Conservation (phyloP, 2,113 vertebrate genomes). For the Chionomys nivalis region DNA sequence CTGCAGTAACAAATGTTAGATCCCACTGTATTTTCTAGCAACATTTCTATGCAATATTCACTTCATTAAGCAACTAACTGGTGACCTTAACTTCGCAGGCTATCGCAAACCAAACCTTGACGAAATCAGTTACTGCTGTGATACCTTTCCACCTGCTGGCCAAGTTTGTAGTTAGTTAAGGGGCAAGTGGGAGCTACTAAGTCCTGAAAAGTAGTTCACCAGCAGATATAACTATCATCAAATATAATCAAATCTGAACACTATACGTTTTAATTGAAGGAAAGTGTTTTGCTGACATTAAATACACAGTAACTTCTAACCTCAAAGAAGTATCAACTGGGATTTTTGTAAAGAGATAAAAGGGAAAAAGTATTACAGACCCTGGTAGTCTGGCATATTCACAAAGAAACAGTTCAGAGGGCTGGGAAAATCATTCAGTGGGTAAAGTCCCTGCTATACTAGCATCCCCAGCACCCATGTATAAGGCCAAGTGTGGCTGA, state of each 20-base stretch:
- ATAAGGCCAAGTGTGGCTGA: not conserved
- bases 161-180: not conserved
- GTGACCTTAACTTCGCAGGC: not conserved
- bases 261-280: not conserved
- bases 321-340: not conserved
- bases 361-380: not conserved
- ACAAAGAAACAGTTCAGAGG: not conserved
- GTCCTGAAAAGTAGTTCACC: not conserved
- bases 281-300: slow-evolving; percentile 55
- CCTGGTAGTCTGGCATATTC: not conserved
- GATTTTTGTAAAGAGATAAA: not conserved
- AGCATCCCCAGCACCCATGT: not conserved
- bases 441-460: not conserved
- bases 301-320: not conserved
- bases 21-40: not conserved
- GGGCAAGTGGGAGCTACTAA: not conserved
- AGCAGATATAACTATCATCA: slow-evolving; percentile 24
- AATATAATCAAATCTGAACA: slow-evolving; percentile 14
- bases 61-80: not conserved
- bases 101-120: not conserved
- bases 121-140: not conserved
- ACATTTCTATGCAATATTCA: not conserved
- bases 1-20: not conserved
- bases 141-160: not conserved
- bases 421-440: not conserved